These are phyloP conservation scores for Crocidura indochinensis DNA, from an alignment of 2,797 vertebrate species.

Conservation along the genomic window DNA sequence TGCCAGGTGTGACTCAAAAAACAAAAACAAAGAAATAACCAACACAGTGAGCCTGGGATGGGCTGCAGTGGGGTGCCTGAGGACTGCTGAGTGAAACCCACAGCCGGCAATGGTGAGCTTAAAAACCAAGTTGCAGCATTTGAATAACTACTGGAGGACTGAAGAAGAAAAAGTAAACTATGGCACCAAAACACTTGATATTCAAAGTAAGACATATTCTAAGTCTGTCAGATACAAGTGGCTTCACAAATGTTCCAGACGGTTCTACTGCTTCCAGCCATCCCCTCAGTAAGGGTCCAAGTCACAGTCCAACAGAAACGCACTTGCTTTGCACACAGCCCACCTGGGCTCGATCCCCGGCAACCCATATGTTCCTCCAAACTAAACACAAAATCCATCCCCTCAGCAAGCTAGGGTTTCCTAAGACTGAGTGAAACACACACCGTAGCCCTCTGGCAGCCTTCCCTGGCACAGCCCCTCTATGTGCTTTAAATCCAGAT, in stretches of 20 bases:
- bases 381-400: no score
- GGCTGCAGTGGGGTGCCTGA: constrained; percentile 60
- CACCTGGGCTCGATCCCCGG: no score
- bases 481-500: not conserved
- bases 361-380: no score
- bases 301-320: no score
- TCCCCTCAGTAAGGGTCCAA: no score
- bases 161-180: constrained; percentile 83
- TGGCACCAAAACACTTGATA: constrained; percentile 48
- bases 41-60: not conserved
- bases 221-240: constrained; percentile 62
- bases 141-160: constrained; percentile 59
- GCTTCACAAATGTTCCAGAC: not conserved
- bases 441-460: no score
- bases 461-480: not conserved
- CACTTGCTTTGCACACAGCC: no score
- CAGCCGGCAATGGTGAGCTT: not conserved
- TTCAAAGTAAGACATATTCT: constrained; percentile 79
- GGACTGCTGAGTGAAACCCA: constrained; percentile 47
- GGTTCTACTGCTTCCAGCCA: constrained; percentile 8
- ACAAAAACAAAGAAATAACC: no score
- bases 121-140: constrained; percentile 51
- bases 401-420: no score
- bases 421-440: no score
- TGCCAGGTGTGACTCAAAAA: no score